Evolutionary conservation across 2,888 invertebrate species (phyloP).

Genomic region (Baronia brevicornis): DNA sequence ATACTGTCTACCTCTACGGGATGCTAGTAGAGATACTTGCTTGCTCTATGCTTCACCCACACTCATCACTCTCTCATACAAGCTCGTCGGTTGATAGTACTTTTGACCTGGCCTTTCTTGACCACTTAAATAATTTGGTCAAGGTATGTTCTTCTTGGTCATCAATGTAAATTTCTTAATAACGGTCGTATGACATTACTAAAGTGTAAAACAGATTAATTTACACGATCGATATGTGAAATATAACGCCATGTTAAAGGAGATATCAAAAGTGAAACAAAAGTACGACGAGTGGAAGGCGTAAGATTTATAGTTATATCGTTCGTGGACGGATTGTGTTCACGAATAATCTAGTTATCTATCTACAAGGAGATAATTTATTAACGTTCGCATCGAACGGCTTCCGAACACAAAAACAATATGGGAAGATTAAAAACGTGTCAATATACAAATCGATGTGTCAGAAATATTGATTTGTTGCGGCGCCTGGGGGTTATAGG

Average conservation of each 20-base stretch:
- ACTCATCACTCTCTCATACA: no score
- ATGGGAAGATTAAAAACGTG: conserved; percentile 64
- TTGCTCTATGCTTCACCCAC: no score
- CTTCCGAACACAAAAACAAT: conserved; percentile 68
- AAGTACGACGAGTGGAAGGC: conserved; percentile 40
- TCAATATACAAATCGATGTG: conserved; percentile 71
- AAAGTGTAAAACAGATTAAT: conserved; percentile 13
- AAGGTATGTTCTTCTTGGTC: no score
- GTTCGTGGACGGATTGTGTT: conserved; percentile 27
- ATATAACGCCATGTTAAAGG: conserved; percentile 49
- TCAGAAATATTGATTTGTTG: conserved; percentile 67
- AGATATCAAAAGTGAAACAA: conserved; percentile 49
- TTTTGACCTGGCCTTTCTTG: no score
- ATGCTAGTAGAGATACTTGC: no score
- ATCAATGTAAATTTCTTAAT: no score
- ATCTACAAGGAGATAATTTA: conserved; percentile 50
- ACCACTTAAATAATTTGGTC: no score
- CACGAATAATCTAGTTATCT: conserved; percentile 34
- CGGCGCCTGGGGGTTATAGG: conserved; percentile 39
- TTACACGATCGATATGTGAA: conserved; percentile 49
- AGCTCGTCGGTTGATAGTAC: no score
- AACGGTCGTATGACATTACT: no score
- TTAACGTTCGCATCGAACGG: conserved; percentile 47
- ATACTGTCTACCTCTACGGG: no score
- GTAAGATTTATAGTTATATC: conserved; percentile 62